Evolutionary conservation across 2,888 invertebrate species (phyloP).

Genomic region (Sesamia inferens): DNA sequence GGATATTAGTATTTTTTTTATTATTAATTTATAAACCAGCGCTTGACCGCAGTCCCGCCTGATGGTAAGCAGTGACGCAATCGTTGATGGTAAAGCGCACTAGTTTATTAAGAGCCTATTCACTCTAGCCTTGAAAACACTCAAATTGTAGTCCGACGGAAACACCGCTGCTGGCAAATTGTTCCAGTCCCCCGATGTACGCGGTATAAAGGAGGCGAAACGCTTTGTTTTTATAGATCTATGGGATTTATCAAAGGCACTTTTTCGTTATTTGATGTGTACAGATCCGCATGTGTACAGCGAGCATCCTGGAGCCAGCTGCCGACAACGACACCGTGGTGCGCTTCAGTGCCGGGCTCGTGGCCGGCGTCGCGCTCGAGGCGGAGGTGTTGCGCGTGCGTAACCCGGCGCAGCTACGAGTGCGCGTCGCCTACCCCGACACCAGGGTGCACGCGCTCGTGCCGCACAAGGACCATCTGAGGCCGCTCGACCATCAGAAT

Average conservation of each 20-base stretch:
- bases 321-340: slow-evolving; percentile 94
- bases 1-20: too few species aligned
- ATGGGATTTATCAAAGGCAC: background rate
- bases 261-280: background rate
- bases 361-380: slow-evolving; percentile 96
- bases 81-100: too few species aligned
- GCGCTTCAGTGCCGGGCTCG: slow-evolving; percentile 97
- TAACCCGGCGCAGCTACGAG: slow-evolving; percentile 93
- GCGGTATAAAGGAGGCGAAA: too few species aligned
- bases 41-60: too few species aligned
- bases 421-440: slow-evolving; percentile 97
- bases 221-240: background rate
- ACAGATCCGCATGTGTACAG: slow-evolving; percentile 94
- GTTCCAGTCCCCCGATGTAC: too few species aligned
- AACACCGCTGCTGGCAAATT: too few species aligned
- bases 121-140: too few species aligned
- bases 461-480: slow-evolving; percentile 94
- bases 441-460: slow-evolving; percentile 95
- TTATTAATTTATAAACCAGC: too few species aligned
- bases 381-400: slow-evolving; percentile 95
- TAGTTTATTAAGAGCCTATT: too few species aligned
- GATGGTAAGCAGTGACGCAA: too few species aligned
- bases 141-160: too few species aligned
- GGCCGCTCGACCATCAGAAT: slow-evolving; percentile 91
- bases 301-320: slow-evolving; percentile 95